Evolutionary conservation across 2,888 invertebrate species (phyloP), one percentile per base, ranked within the genome.

Genomic region (Eristalis intricaria): DNA sequence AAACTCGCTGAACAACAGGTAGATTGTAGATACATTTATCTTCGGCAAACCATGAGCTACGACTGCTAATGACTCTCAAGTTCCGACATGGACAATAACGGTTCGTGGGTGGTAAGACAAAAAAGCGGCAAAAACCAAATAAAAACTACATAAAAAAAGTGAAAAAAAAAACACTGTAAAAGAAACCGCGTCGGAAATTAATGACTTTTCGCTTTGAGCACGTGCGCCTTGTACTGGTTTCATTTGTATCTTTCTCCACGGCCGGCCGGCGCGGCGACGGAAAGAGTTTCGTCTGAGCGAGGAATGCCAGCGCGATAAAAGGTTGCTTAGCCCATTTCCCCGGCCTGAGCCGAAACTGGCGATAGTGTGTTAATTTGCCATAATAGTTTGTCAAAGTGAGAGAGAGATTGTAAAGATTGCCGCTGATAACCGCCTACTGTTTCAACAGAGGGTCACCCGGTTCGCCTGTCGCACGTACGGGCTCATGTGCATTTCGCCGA

Each of bases 101-200:
- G 86, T 74, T 78, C 74, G 86, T 86, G 86, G 86, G 86, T 86
- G 86, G 86, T 86, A 86, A 78, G 32, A 78, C 78, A 78, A 74
- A 86, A 86, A 8, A 43, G 56, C 66, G 43, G 19, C 66, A 64
- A 78, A 70, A 58, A 56, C 26, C 3, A 26, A 26, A 19, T 15
- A 60, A 60, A 19, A 50, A 50, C 50, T 2, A 50, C 26, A 26
- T 26, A 26, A 26, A 29, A 8, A 1, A n/a, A n/a, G n/a, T n/a
- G n/a, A n/a, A n/a, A 1, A 80, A 35, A 71, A 23, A 70, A 29
- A 23, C 65, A 73, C 32, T 74, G 61, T 50, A 71, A 80, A 74
- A 63, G 80, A 68, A 61, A 74, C 80, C 74, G 74, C 80, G 32
- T 38, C 32, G 70, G 43, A 56, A 78, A 86, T 86, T 86, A 82